Conservation (phyloP, 2,113 vertebrate species). For the Crotalus tigris region DNA sequence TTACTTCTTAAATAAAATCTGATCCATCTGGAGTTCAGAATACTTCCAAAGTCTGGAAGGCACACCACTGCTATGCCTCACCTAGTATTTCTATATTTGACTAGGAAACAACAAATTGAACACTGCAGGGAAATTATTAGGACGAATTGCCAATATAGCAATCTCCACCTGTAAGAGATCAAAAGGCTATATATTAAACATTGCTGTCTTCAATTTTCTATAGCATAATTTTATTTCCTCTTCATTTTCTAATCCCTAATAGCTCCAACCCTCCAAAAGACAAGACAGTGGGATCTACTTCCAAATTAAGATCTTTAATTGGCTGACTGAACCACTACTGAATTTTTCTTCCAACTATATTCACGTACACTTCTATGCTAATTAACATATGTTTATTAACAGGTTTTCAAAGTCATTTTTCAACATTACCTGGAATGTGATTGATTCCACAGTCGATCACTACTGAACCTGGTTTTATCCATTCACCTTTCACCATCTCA, state of each 20-base stretch:
- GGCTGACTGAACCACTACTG: neutral
- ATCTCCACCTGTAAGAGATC: neutral
- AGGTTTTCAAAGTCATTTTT: neutral
- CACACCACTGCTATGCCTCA: neutral
- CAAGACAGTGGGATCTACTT: neutral
- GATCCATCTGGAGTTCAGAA: neutral
- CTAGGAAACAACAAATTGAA: neutral
- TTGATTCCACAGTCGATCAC: slow-evolving; percentile 99
- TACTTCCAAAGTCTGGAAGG: neutral
- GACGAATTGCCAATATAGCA: neutral
- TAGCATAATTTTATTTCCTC: neutral
- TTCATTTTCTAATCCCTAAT: neutral
- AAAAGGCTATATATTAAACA: neutral
- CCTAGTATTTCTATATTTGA: neutral
- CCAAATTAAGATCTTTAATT: neutral
- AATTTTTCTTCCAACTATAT: neutral
- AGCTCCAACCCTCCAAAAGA: neutral
- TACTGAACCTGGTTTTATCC: slow-evolving; percentile 93
- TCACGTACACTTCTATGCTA: too few relatives aligned
- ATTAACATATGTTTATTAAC: neutral
- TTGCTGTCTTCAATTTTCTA: neutral
- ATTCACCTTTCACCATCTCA: slow-evolving; percentile 94
- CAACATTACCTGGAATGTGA: slow-evolving; percentile 80
- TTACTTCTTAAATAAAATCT: neutral
- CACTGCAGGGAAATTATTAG: neutral